Percentiles rank a stretch among this genome's conserved stretches.
phyloP scores from a whole-genome alignment of 2,888 invertebrate species.

The Agrochola macilenta region DNA sequence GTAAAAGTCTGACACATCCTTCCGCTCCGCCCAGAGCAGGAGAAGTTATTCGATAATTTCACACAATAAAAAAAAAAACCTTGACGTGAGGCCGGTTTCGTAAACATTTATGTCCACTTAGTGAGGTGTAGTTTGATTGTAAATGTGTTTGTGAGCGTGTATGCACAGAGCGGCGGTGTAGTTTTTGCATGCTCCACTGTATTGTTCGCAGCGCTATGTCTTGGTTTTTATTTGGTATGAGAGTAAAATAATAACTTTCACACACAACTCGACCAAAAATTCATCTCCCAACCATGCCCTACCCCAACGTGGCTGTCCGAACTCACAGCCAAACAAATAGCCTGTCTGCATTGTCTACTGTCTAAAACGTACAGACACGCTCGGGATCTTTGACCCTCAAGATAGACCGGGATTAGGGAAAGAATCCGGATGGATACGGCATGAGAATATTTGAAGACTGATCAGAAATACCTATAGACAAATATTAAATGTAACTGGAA shows the following conservation, averaged over 20 bases:
- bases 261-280: neutral
- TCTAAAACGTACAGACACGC: conserved; percentile 70
- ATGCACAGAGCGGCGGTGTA: too few species aligned
- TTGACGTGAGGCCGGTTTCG: too few species aligned
- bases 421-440: conserved; percentile 59
- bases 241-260: neutral
- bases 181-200: too few species aligned
- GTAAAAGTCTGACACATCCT: too few species aligned
- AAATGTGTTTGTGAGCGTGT: too few species aligned
- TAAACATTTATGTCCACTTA: too few species aligned
- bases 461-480: neutral
- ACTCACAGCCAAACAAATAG: conserved; percentile 53
- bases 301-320: conserved; percentile 52
- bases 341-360: conserved; percentile 61
- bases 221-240: too few species aligned
- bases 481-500: neutral
- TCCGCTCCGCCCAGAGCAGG: too few species aligned
- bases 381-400: conserved; percentile 80
- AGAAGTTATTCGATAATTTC: too few species aligned
- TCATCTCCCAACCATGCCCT: conserved; percentile 27
- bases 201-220: too few species aligned
- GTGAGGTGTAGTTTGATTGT: too few species aligned
- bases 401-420: conserved; percentile 47
- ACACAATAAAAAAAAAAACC: too few species aligned
- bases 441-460: neutral